Conservation (phyloP, 1,140 invertebrate genomes). For the Papilio machaon region DNA sequence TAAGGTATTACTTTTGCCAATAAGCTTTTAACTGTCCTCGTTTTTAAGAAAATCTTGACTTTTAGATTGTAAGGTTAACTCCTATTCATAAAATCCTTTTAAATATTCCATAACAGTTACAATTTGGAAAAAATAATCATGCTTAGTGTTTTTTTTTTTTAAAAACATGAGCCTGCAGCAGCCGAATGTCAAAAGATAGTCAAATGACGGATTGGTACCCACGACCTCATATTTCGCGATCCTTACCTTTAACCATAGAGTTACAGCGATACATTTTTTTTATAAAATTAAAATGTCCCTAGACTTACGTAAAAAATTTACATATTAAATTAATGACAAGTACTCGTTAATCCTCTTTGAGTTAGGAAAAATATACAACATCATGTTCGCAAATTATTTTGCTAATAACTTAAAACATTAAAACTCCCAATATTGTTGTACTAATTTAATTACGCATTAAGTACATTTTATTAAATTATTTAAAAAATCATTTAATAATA, state of each 20-base stretch:
- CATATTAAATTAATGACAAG: neutral
- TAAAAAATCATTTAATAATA: neutral
- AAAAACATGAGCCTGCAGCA: neutral
- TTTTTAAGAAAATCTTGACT: neutral
- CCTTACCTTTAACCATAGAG: neutral
- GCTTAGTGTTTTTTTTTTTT: too few relatives aligned
- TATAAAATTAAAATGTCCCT: too few relatives aligned
- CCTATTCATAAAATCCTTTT: neutral
- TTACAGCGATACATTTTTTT: too few relatives aligned
- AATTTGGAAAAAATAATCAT: neutral
- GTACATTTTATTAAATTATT: neutral
- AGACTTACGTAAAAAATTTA: too few relatives aligned
- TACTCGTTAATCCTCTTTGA: too few relatives aligned
- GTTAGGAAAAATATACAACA: too few relatives aligned
- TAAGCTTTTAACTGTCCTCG: constrained; percentile 14
- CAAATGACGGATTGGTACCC: neutral
- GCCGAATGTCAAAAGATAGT: neutral
- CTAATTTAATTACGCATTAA: neutral
- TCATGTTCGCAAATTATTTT: too few relatives aligned
- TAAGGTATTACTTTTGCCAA: constrained; percentile 44
- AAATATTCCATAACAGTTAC: neutral
- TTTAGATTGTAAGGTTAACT: neutral
- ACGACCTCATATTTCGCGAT: neutral
- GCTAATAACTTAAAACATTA: neutral
- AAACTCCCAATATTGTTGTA: neutral